Percentiles rank a stretch among this genome's conserved stretches.
These are phyloP conservation scores for Ciconia nigra DNA, from an alignment of 2,797 vertebrate genomes.

Conservation along the genomic window DNA sequence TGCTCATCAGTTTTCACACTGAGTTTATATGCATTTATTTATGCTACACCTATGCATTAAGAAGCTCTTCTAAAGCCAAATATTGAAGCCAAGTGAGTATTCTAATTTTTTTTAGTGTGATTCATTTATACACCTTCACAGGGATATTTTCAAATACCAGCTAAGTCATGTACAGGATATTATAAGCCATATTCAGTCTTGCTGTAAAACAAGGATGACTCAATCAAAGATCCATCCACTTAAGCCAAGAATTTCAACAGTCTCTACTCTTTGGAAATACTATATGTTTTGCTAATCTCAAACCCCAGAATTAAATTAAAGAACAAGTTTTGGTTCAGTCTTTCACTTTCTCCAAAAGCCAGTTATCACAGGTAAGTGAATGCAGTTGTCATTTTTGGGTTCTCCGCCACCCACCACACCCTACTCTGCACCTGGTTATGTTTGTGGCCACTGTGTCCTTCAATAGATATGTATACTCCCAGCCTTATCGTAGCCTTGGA, in stretches of 20 bases:
- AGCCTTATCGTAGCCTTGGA: background rate
- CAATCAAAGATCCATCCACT: background rate
- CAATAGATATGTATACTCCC: accelerated
- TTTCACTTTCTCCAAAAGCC: background rate
- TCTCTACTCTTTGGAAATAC: background rate
- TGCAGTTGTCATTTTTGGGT: background rate
- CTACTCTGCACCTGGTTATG: accelerated
- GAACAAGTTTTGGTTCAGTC: background rate
- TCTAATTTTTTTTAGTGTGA: background rate
- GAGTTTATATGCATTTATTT: background rate
- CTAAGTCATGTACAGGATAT: background rate
- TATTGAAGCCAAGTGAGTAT: background rate
- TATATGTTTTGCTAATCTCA: background rate
- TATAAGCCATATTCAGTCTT: background rate
- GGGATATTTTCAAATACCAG: background rate
- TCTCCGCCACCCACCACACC: background rate
- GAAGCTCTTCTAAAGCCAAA: background rate
- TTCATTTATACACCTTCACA: background rate
- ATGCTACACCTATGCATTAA: background rate
- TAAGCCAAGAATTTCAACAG: background rate
- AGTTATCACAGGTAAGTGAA: background rate
- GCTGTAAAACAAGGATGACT: background rate
- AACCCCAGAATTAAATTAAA: background rate
- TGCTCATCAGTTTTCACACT: background rate
- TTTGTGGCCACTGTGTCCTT: background rate